Evolutionary conservation across 2,113 vertebrate genomes (phyloP), one percentile per base, ranked within the genome.

Genomic region (Oryzias melastigma): DNA sequence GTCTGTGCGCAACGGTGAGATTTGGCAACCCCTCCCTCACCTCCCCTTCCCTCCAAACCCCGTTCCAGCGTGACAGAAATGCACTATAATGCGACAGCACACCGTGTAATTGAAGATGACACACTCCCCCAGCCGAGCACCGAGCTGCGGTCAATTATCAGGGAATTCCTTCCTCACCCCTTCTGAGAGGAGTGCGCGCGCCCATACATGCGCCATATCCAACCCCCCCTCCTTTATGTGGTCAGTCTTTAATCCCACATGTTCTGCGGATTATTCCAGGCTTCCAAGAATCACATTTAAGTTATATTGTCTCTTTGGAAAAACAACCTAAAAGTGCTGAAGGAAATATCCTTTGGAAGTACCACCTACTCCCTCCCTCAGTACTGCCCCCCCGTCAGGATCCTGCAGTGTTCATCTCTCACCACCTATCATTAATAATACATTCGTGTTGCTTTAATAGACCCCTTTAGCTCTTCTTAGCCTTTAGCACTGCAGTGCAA

Each of bases 51-150:
- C 25, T 25, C 16, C 7, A 41, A 5, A 44, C 17, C 27, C 16
- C 42, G 46, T n/a, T 47, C 59, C 77, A 42, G 51, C 60, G 65
- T 81, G 78, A 89, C 83, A 80, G 58, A 83, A 83, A 87, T 82
- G 79, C 84, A 82, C 59, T 69, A 75, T 77, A 85, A 87, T 87
- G 88, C 85, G 84, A 87, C 88, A 85, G 80, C 82, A 65, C 66
- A 62, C 64, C 73, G 14, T 73, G 79, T 65, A 75, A 77, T 71
- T 57, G 69, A 75, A 52, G 84, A 78, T 86, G 73, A 80, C 86
- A 87, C 77, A 82, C 75, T 74, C 81, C 25, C 60, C 43, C 55
- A 59, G 71, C 63, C 78, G 51, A 72, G 52, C 75, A 63, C 59
- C 58, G 75, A 81, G 55, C 69, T 76, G 78, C 63, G 82, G 77